phyloP scores from a whole-genome alignment of 2,113 vertebrate species.

The Crocuta crocuta region DNA sequence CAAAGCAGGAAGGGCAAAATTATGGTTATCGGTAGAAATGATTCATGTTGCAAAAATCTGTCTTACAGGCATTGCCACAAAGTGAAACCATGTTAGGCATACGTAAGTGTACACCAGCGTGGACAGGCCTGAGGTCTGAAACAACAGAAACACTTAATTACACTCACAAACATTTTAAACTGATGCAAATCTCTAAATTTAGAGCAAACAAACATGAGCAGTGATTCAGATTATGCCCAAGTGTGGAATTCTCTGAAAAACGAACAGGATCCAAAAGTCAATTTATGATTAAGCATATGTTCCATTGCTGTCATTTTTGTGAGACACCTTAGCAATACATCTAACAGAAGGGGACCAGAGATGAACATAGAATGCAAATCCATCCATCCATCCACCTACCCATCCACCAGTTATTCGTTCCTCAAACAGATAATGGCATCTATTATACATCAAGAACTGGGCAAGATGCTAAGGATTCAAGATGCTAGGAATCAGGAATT shows the following conservation, averaged over 20 bases:
- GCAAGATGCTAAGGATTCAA: background rate
- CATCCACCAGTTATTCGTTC: background rate
- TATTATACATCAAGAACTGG: background rate
- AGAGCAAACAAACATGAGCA: background rate
- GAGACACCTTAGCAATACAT: background rate
- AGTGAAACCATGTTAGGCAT: constrained; percentile 7
- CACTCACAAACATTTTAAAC: background rate
- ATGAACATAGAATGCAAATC: background rate
- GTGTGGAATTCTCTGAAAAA: background rate
- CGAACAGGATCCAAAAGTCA: background rate
- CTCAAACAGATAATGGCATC: background rate
- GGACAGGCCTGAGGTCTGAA: background rate
- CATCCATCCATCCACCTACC: background rate
- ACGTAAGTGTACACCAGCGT: background rate
- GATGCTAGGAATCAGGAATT: background rate
- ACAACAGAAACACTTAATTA: constrained; percentile 37
- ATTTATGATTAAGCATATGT: background rate
- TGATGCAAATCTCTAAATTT: background rate
- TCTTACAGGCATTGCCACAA: constrained; percentile 23
- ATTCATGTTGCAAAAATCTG: constrained; percentile 1
- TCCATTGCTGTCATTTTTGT: background rate
- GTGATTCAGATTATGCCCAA: background rate
- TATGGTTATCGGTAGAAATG: constrained; percentile 51
- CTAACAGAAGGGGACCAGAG: background rate
- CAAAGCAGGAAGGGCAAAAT: constrained; percentile 58